Evolutionary conservation across 2,888 invertebrate species (phyloP).

Genomic region (Miltochrista miniata): DNA sequence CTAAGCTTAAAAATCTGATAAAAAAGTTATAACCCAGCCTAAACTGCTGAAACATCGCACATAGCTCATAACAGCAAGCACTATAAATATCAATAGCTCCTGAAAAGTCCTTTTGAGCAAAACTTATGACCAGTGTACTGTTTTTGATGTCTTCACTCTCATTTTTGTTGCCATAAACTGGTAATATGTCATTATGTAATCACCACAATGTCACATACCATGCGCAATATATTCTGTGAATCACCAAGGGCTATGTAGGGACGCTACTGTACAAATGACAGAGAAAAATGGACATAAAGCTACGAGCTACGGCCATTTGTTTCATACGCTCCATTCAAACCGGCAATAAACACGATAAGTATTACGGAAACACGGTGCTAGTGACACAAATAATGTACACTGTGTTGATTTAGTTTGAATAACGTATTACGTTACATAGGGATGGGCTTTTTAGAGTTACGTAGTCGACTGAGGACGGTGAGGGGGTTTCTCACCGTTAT

Average conservation of each 20-base stretch:
- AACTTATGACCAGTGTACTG: not conserved
- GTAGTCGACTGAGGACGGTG: no score
- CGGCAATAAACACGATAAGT: slow-evolving; percentile 4
- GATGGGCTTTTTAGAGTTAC: no score
- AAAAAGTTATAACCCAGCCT: no score
- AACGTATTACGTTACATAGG: no score
- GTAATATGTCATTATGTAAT: slow-evolving; percentile 10
- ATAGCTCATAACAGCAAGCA: no score
- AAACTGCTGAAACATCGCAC: no score
- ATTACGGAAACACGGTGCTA: not conserved
- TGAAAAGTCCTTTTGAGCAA: no score
- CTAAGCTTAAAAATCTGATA: no score
- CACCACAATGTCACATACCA: slow-evolving; percentile 13
- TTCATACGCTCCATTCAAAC: slow-evolving; percentile 10
- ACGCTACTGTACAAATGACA: slow-evolving; percentile 4
- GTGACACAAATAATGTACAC: not conserved
- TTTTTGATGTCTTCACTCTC: not conserved
- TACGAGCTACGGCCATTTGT: slow-evolving; percentile 3
- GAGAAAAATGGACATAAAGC: slow-evolving; percentile 7
- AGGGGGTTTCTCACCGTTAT: no score
- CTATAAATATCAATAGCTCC: no score
- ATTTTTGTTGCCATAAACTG: not conserved
- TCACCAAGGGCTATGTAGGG: slow-evolving; percentile 4
- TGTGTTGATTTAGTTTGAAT: not conserved
- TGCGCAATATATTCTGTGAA: slow-evolving; percentile 11